Conservation (phyloP, 2,888 invertebrate species). For the Neoascia interrupta region DNA sequence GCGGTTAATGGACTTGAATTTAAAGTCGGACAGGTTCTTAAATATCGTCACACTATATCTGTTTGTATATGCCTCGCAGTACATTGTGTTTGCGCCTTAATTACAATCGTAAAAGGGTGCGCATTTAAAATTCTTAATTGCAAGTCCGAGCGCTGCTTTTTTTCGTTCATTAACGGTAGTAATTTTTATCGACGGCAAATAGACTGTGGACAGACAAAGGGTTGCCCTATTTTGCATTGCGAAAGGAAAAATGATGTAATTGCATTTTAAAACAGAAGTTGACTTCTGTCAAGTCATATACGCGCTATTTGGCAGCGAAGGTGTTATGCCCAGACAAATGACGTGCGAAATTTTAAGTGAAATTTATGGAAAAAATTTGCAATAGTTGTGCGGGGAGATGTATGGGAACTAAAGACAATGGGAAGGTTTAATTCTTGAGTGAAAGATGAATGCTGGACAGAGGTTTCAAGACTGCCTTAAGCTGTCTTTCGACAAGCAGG, state of each 20-base stretch:
- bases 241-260: conserved; percentile 51
- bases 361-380: conserved; percentile 50
- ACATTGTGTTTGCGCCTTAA: conserved; percentile 48
- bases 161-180: conserved; percentile 57
- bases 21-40: conserved; percentile 15
- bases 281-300: conserved; percentile 36
- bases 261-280: conserved; percentile 62
- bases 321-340: conserved; percentile 30
- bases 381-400: no score
- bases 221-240: conserved; percentile 35
- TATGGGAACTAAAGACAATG: no score
- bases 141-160: conserved; percentile 37
- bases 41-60: conserved; percentile 25
- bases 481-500: no score
- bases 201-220: conserved; percentile 50
- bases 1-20: conserved; percentile 44
- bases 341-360: conserved; percentile 46
- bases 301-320: neutral
- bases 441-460: no score
- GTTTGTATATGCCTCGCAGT: neutral
- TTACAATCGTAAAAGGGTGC: conserved; percentile 45
- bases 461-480: no score
- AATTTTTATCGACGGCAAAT: conserved; percentile 62
- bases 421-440: no score
- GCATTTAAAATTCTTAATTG: conserved; percentile 63